A percentile compares a stretch with the other conserved stretches of the same genome.
Conservation (phyloP, 2,888 invertebrate genomes). For the Platycnemis pennipes region DNA sequence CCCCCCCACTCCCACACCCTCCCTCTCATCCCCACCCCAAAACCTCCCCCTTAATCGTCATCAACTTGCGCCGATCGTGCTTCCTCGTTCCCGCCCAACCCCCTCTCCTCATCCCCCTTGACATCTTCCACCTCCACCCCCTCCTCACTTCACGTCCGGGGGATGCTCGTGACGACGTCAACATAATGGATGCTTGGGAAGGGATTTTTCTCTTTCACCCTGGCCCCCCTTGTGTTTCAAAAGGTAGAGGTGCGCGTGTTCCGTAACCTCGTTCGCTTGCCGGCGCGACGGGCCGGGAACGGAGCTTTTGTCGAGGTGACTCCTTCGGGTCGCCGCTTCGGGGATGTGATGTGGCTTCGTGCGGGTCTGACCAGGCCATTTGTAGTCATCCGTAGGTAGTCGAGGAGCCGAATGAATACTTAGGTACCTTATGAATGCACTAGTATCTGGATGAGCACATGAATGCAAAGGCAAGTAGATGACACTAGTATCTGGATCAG, state of each 20-base stretch:
- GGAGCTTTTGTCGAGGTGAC: background rate
- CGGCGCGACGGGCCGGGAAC: background rate
- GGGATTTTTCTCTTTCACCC: background rate
- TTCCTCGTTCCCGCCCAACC: background rate
- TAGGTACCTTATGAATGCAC: too few relatives aligned
- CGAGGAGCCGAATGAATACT: too few relatives aligned
- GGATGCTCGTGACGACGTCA: background rate
- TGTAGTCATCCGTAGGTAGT: too few relatives aligned
- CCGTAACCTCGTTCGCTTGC: background rate
- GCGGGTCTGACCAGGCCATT: too few relatives aligned
- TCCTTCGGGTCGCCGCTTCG: background rate
- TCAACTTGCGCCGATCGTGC: conserved; percentile 4
- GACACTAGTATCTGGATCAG: too few relatives aligned
- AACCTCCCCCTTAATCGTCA: conserved; percentile 10
- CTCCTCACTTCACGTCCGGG: background rate
- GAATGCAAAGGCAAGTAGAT: too few relatives aligned
- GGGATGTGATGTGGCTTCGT: background rate
- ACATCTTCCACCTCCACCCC: background rate
- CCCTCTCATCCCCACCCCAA: background rate
- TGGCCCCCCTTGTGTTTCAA: too few relatives aligned
- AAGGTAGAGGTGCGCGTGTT: background rate
- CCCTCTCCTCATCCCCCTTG: background rate
- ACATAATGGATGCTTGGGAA: background rate
- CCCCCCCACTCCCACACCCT: background rate
- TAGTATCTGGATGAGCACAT: too few relatives aligned